These are phyloP conservation scores for Spodoptera picta DNA, from an alignment of 2,888 invertebrate genomes.

Conservation along the genomic window DNA sequence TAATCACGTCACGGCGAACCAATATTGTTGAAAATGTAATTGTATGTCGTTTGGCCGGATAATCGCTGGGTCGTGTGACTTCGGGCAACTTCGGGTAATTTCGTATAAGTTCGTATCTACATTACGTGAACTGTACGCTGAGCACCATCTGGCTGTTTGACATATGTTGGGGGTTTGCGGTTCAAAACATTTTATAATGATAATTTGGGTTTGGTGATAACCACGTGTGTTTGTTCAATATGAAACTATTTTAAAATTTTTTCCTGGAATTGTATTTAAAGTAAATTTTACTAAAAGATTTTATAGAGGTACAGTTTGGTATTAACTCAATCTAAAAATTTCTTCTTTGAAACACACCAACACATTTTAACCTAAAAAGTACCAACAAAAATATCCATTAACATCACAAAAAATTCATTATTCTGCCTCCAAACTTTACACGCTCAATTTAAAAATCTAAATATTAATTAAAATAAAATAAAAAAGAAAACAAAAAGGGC, in stretches of 20 bases:
- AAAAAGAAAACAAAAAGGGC: conserved; percentile 27
- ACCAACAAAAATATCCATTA: not conserved
- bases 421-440: not conserved
- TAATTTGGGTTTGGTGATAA: no score
- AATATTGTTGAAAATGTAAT: conserved; percentile 57
- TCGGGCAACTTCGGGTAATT: conserved; percentile 17
- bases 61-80: conserved; percentile 35
- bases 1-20: conserved; percentile 50
- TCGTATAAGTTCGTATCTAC: conserved; percentile 14
- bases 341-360: no score
- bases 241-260: no score
- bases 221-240: not conserved
- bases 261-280: no score
- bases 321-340: no score
- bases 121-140: conserved; percentile 40
- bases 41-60: conserved; percentile 43
- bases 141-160: conserved; percentile 29
- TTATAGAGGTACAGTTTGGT: no score
- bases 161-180: conserved; percentile 5
- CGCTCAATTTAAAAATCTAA: not conserved
- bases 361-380: no score
- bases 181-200: not conserved
- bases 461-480: conserved; percentile 6
- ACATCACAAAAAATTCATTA: not conserved
- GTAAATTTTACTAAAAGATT: no score